Conservation (phyloP, 2,888 invertebrate species). For the Heliconius aoede region DNA sequence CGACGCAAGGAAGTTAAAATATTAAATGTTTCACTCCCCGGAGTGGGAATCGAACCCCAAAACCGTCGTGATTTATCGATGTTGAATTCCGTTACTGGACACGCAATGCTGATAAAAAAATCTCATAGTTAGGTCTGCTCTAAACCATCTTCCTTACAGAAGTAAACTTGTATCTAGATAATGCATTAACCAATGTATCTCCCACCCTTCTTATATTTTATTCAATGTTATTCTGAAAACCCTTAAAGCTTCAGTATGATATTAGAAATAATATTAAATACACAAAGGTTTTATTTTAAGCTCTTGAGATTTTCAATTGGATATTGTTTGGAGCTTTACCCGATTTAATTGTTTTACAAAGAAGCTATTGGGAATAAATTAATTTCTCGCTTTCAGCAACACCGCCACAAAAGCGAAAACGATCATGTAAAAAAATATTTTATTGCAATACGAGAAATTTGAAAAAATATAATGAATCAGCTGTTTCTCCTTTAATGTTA, state of each 20-base stretch:
- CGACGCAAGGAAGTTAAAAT: no score
- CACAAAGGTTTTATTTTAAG: background rate
- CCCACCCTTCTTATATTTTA: background rate
- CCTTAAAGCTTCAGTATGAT: background rate
- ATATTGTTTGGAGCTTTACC: conserved; percentile 16
- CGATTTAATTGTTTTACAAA: conserved; percentile 16
- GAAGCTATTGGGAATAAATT: conserved; percentile 17
- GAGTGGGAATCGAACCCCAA: no score
- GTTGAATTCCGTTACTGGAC: no score
- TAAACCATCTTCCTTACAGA: no score
- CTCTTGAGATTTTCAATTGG: background rate
- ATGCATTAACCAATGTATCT: background rate
- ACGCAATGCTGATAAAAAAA: no score
- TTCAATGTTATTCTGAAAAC: background rate
- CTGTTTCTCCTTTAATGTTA: no score
- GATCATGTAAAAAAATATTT: background rate
- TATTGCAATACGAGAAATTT: background rate
- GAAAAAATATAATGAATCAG: background rate
- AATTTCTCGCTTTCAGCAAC: conserved; percentile 7
- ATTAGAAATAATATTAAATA: background rate
- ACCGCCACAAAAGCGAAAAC: background rate
- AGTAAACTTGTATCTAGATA: no score
- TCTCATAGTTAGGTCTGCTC: no score
- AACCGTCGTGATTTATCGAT: no score
- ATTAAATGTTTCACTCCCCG: no score